Percentiles rank a stretch among this genome's conserved stretches.
phyloP scores from a whole-genome alignment of 2,888 invertebrate genomes.

The Dryomyza anilis region DNA sequence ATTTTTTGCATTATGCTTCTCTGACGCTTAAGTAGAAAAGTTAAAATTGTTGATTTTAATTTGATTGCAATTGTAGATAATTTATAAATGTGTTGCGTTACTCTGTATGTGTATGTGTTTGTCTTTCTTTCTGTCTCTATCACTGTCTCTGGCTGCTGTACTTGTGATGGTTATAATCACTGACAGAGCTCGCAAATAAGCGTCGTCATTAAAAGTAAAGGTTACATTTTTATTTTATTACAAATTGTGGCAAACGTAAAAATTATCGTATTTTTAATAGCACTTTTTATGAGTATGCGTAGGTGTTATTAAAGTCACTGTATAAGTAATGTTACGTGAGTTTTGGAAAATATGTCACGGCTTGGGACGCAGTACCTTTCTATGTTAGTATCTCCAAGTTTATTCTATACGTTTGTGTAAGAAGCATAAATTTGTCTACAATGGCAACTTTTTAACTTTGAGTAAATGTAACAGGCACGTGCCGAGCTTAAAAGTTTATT shows the following conservation, averaged over 20 bases:
- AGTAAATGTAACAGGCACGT: neutral
- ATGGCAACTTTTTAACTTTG: neutral
- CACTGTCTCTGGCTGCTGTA: neutral
- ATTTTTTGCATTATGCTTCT: neutral
- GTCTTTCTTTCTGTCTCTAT: neutral
- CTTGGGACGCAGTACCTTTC: no score
- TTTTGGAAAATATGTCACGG: no score
- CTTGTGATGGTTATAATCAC: neutral
- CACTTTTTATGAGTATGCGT: no score
- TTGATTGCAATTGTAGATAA: constrained; percentile 1
- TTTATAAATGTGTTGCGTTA: neutral
- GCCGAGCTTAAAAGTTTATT: neutral
- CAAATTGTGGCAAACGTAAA: no score
- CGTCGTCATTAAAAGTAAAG: neutral
- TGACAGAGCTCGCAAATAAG: neutral
- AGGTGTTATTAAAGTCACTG: no score
- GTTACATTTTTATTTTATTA: no score
- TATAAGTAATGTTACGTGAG: no score
- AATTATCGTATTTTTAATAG: no score
- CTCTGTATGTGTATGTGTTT: neutral
- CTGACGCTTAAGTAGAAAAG: constrained; percentile 9
- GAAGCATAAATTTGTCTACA: no score
- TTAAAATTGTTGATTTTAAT: constrained; percentile 16
- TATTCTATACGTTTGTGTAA: no score
- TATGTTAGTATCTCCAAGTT: no score